Percentiles rank a stretch among this genome's conserved stretches.
Conservation (phyloP, 1,140 invertebrate genomes). For the Oppia nitens region DNA sequence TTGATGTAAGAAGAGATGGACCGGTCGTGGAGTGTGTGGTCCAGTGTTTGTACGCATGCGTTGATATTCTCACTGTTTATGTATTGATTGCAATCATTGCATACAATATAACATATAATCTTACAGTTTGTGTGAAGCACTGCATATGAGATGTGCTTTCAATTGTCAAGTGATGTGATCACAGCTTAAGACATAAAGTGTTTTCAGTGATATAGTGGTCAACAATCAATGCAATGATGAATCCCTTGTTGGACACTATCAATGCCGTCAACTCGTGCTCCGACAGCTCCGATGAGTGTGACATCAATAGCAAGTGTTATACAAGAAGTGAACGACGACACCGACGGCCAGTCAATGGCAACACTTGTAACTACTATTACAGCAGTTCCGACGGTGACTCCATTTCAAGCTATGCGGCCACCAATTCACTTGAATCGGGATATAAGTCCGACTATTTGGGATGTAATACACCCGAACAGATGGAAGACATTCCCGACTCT, state of each 20-base stretch:
- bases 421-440: conserved; percentile 30
- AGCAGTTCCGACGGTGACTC: conserved; percentile 25
- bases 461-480: conserved; percentile 26
- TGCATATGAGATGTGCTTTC: no score
- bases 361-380: neutral
- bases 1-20: no score
- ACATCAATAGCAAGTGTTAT: conserved; percentile 10
- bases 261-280: conserved; percentile 21
- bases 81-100: no score
- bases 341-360: conserved; percentile 9
- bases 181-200: no score
- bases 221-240: no score
- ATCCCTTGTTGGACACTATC: conserved; percentile 29
- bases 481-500: conserved; percentile 21
- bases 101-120: no score
- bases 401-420: conserved; percentile 27
- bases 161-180: no score
- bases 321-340: conserved; percentile 16
- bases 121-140: no score
- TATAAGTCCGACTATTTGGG: conserved; percentile 31
- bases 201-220: no score
- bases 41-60: no score
- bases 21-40: no score
- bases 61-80: no score
- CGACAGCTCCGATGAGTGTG: conserved; percentile 25